phyloP scores from a whole-genome alignment of 2,113 vertebrate genomes.

The Nettapus auritus region DNA sequence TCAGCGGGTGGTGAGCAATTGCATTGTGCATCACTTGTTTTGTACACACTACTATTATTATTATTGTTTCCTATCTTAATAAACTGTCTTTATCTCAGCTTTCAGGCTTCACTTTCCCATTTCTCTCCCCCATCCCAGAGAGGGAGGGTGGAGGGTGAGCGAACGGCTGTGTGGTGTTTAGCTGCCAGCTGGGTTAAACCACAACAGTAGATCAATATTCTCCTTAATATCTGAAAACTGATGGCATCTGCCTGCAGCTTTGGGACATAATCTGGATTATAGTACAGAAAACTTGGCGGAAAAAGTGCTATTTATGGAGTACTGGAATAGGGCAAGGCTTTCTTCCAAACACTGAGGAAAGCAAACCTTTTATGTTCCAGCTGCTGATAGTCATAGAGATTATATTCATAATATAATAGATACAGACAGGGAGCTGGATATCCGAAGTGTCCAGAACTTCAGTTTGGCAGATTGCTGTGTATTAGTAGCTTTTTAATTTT shows the following conservation, averaged over 20 bases:
- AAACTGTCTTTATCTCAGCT: too few relatives aligned
- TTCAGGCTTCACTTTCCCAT: too few relatives aligned
- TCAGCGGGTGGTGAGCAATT: too few relatives aligned
- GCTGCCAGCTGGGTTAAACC: too few relatives aligned
- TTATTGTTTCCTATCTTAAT: too few relatives aligned
- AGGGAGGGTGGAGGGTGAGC: too few relatives aligned
- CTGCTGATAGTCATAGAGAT: neutral
- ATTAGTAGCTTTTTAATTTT: slow-evolving; percentile 44
- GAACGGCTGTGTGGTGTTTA: too few relatives aligned
- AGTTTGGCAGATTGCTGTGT: neutral
- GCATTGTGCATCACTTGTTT: too few relatives aligned
- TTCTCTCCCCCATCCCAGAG: too few relatives aligned
- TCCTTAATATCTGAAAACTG: neutral
- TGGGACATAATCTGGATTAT: neutral
- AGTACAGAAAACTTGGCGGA: neutral
- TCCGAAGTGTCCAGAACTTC: neutral
- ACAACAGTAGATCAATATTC: neutral
- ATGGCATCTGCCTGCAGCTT: neutral
- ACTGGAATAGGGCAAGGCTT: neutral
- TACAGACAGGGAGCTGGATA: neutral
- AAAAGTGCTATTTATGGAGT: neutral
- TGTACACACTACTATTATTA: too few relatives aligned
- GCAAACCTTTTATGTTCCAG: neutral
- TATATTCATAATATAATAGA: neutral
- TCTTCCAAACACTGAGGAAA: neutral